Base-by-base conservation (phyloP, 2,888 invertebrate species). In the Zygothrica quintamaculata region DNA sequence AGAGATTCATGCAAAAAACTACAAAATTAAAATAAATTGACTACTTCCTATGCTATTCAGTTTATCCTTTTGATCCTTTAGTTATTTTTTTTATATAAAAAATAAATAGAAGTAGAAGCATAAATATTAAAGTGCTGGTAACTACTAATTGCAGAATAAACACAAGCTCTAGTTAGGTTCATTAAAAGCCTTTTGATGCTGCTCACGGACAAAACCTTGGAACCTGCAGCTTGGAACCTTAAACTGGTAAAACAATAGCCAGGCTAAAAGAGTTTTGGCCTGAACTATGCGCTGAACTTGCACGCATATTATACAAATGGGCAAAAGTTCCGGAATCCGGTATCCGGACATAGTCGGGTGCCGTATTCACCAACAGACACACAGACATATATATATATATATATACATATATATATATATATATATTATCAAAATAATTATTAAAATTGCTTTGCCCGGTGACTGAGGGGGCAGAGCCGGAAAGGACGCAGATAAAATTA, bases 351-450 rank as follows among this genome's bases (percentile, higher is more conserved):
- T 42, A 46, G 18, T 22, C 18, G 18, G 18, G 33, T 29, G 31
- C 31, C 25, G 42, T 31, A 40, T 33, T 33, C 9, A 40, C 16
- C 15, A 36, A 26, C n/a, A n/a, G n/a, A n/a, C n/a, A n/a, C n/a
- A n/a, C n/a, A n/a, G n/a, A n/a, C n/a, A n/a, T 36, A 44, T 29
- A 26, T 12, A 53, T 36, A 31, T 12, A 46, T 25, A 12, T 53
- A 64, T 44, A 39, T 43, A 58, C 40, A 57, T 6, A 26, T 26
- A 8, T 6, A 26, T 26, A 6, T 26, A 6, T 53, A 62, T 68
- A 65, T 69, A 74, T 80, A 71, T 81, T 66, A 76, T 69, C 56
- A 77, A 78, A 84, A 84, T 81, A 81, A 81, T 81, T 81, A 81
- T 81, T 84, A 78, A 81, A 81, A 81, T 81, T 81, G 78, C 78